Conservation (phyloP, 2,113 vertebrate genomes). For the Lasiurus borealis region DNA sequence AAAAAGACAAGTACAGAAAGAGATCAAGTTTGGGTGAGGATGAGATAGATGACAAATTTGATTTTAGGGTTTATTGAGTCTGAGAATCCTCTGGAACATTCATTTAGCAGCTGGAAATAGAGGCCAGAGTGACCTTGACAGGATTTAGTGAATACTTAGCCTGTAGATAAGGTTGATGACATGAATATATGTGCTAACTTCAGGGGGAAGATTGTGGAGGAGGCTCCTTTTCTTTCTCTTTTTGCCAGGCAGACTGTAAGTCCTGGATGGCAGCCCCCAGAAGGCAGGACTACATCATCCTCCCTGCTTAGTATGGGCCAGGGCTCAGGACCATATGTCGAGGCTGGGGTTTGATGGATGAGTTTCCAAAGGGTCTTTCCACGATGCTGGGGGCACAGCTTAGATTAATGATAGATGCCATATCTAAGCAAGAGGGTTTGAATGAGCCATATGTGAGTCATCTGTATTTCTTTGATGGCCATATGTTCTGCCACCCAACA, state of each 20-base stretch:
- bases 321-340: neutral
- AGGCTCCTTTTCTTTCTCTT: neutral
- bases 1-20: neutral
- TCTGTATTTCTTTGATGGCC: constrained; percentile 12
- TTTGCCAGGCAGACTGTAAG: neutral
- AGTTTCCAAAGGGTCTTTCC: neutral
- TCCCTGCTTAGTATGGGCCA: neutral
- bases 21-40: neutral
- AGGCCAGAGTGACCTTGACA: neutral
- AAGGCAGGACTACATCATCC: neutral
- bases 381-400: neutral
- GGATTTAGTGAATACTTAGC: neutral
- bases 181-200: neutral
- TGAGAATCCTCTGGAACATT: neutral
- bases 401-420: constrained; percentile 22
- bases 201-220: rapidly evolving
- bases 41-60: neutral
- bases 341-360: constrained; percentile 12
- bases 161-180: neutral
- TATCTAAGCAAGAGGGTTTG: neutral
- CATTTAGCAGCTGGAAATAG: neutral
- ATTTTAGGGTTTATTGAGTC: neutral
- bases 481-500: neutral
- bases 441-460: neutral
- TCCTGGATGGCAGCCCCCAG: neutral